Percentiles rank a stretch among this genome's conserved stretches.
These are phyloP conservation scores for Microtus californicus DNA, from an alignment of 2,797 vertebrate species.

Conservation along the genomic window DNA sequence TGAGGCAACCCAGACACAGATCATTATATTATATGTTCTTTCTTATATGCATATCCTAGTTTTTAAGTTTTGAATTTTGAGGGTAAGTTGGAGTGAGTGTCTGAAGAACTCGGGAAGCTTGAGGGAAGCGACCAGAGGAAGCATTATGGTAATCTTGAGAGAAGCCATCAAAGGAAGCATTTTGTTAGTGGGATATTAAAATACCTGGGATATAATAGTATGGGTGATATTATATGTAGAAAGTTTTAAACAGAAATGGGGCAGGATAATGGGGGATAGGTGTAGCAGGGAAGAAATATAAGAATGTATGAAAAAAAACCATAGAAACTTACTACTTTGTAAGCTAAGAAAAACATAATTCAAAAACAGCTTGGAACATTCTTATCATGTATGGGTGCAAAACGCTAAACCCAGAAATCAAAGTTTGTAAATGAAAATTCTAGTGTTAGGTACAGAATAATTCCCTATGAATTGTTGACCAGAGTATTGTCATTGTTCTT, in stretches of 20 bases:
- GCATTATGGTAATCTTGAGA: background rate
- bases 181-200: background rate
- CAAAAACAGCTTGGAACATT: background rate
- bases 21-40: background rate
- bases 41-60: background rate
- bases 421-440: background rate
- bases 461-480: background rate
- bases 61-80: background rate
- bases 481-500: background rate
- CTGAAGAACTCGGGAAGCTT: background rate
- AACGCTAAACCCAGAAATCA: background rate
- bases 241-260: background rate
- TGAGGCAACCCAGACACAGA: background rate
- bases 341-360: background rate
- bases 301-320: background rate
- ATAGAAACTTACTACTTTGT: background rate
- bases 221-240: background rate
- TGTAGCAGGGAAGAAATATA: background rate
- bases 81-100: background rate
- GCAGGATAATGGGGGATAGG: background rate
- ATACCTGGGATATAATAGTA: background rate
- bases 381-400: background rate
- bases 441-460: background rate
- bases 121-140: background rate
- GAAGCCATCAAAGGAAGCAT: background rate